Evolutionary conservation across 53 echinoderm and acorn worm genomes (phyloP).

Genomic region (Patiria pectinifera): DNA sequence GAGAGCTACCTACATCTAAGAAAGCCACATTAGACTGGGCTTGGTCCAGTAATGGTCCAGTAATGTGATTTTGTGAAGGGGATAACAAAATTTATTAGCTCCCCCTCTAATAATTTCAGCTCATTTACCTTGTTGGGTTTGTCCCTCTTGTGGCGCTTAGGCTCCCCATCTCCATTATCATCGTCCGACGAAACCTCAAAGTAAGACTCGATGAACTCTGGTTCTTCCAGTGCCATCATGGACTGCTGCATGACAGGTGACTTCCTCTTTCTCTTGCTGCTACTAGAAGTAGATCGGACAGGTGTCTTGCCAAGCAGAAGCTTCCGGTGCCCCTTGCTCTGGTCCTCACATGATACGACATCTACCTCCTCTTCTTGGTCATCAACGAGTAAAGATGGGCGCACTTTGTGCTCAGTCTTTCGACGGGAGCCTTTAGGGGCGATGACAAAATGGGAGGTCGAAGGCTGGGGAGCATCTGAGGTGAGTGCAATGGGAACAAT

Average conservation of each 20-base stretch:
- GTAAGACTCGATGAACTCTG: slow-evolving; percentile 31
- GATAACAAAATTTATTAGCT: too few species aligned
- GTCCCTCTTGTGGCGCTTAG: background rate
- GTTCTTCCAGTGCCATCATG: slow-evolving; percentile 35
- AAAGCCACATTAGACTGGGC: too few species aligned
- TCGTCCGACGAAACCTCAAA: slow-evolving; percentile 24
- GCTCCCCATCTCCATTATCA: slow-evolving; percentile 1
- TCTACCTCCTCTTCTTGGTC: background rate
- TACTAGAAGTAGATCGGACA: background rate
- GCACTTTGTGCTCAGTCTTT: slow-evolving; percentile 6
- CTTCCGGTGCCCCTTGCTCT: background rate
- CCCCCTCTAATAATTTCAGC: background rate
- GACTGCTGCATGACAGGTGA: slow-evolving; percentile 46
- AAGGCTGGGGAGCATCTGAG: background rate
- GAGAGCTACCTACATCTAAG: too few species aligned
- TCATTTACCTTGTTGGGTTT: slow-evolving; percentile 42
- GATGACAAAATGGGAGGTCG: background rate
- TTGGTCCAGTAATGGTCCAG: too few species aligned
- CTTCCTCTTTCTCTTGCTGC: slow-evolving; percentile 44
- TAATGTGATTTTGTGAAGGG: too few species aligned
- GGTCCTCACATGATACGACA: background rate
- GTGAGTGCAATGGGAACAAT: background rate
- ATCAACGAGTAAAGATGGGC: background rate
- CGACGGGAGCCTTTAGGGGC: slow-evolving; percentile 9
- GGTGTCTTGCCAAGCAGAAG: background rate